Base-by-base conservation (phyloP, 1,140 invertebrate species). In the Drosophila kepulauana region DNA sequence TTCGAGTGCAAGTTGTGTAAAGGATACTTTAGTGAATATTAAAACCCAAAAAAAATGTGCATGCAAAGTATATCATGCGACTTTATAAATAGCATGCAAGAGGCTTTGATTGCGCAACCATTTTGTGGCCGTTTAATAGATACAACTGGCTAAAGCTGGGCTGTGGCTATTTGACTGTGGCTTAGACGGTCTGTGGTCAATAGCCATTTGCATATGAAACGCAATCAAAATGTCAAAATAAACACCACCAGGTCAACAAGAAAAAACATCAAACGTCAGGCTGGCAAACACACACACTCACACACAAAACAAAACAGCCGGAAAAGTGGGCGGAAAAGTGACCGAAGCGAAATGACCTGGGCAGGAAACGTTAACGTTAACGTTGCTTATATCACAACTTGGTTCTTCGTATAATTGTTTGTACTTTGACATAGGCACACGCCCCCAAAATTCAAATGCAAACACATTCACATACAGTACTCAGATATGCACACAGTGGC, bases 251-350 rank as follows among this genome's bases (percentile, higher is more conserved):
- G 72, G 79, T 81, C 67, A 82, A 81, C 79, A 82, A 38, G 56
- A 33, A 20, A 38, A 64, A 46, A 20, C 25, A 11, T 43, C 51
- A 74, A 52, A 69, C 51, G 74, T 80, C 70, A 82, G 68, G 70
- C 65, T 78, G 68, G 70, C 71, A 81, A 81, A 81, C 79, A 61
- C 64, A 80, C 71, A 78, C 76, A 75, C n/a, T n/a, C n/a, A n/a
- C n/a, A 54, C 38, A 41, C 28, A 62, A 48, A 52, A 78, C 76
- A 75, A 56, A 45, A 41, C 16, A 62, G 43, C 6, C 0, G 35
- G 7, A 15, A 58, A 56, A 25, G 13, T 15, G 35, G 25, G 57
- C 13, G 54, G 54, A 38, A 61, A 11, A 43, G n/a, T 43, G 56
- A 16, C 20, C 35, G 8, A 25, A 0, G 20, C 20, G 3, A 16